Base-by-base conservation (phyloP, 1,140 invertebrate genomes). In the Spodoptera frugiperda region DNA sequence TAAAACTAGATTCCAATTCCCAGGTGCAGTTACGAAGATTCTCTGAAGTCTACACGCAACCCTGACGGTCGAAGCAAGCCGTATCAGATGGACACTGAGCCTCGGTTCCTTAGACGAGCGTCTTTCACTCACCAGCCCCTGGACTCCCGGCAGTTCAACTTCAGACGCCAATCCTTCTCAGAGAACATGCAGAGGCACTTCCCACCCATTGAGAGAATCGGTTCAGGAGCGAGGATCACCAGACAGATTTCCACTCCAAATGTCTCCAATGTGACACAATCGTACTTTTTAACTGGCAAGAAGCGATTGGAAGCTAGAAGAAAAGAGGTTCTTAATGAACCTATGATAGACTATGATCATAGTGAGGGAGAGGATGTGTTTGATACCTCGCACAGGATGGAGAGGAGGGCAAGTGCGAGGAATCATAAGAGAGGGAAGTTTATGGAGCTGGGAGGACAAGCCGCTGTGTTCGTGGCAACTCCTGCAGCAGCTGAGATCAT, bases 21-120 rank as follows among this genome's bases (percentile, higher is more conserved):
- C 88, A 96, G 94, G 78, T 95, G 94, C 82, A 96, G 95, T 82
- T 96, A 96, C 80, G 96, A 96, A 91, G 96, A 96, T 73, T 96
- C 96, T 0, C 84, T 96, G 48, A 96, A 96, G 80, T 95, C 95
- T 0, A 89, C 89, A 30, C 86, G 90, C 71, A 90, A 91, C 44
- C 84, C 86, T 70, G 89, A 93, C 10, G 57, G 74, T 46, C 61
- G 81, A 70, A 49, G 65, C 6, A 91, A 92, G 70, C 67, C 83
- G 4, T 86, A 84, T 30, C 71, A 78, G 2, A 87, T 85, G 11
- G 88, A 73, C 10, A 39, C 48, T 4, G 70, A 87, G 10, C 79
- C 82, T 5, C 86, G 86, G 21, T 92, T 90, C 72, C 80, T 86
- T 30, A 80, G 90, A 15, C 80, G 90, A 78, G 91, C 92, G 5